phyloP scores from a whole-genome alignment of 2,888 invertebrate species.

The Agonum fuliginosum region DNA sequence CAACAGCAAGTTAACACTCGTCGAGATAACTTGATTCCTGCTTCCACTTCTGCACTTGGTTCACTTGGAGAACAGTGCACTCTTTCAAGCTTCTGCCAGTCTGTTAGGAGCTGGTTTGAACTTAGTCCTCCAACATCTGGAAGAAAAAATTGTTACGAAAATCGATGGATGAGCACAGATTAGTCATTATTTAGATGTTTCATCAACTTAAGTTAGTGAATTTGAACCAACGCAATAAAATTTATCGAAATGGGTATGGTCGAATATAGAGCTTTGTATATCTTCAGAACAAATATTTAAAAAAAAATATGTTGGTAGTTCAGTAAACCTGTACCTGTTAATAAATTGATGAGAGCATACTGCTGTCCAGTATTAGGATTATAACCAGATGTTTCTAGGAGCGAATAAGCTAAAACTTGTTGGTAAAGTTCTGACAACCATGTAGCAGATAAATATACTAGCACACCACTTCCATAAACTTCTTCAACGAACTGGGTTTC shows the following conservation, averaged over 20 bases:
- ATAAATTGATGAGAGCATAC: constrained; percentile 82
- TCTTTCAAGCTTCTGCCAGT: constrained; percentile 89
- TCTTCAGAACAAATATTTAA: background rate
- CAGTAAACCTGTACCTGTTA: no score
- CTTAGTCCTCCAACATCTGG: constrained; percentile 89
- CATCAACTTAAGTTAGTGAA: no score
- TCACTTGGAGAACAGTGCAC: constrained; percentile 80
- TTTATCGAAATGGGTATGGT: no score
- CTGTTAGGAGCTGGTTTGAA: constrained; percentile 88
- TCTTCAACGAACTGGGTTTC: constrained; percentile 95
- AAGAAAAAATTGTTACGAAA: constrained; percentile 63
- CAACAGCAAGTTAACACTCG: constrained; percentile 92
- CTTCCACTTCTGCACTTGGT: constrained; percentile 84
- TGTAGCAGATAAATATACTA: constrained; percentile 93
- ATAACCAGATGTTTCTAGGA: constrained; percentile 82
- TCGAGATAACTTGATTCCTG: constrained; percentile 85
- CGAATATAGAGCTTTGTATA: no score
- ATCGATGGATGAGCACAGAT: no score
- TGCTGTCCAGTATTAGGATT: constrained; percentile 76
- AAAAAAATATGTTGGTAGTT: background rate
- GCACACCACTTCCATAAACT: constrained; percentile 92
- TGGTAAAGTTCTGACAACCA: constrained; percentile 96
- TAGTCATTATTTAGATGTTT: no score
- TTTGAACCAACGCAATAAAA: no score
- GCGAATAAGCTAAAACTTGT: constrained; percentile 84